Base-by-base conservation (phyloP, 1,140 invertebrate species). In the Aleiodes sp. region DNA sequence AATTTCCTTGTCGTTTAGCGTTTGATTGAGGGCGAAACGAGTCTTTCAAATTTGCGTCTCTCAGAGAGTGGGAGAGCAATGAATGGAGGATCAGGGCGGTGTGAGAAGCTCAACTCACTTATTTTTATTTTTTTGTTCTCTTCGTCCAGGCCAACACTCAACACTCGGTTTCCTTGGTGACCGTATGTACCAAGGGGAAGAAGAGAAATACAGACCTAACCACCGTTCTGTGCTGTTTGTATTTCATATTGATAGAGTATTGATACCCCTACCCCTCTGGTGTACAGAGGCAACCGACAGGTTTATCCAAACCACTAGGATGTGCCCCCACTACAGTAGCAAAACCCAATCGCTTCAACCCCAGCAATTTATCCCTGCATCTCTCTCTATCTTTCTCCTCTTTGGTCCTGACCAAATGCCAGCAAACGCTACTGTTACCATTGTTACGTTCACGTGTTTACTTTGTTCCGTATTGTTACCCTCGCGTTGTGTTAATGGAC, bases 211-310 rank as follows among this genome's bases (percentile, higher is more conserved):
- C 41, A 66, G 64, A 68, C 70, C 60, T 68, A 75, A 76, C 73
- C 73, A 71, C 72, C 72, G 71, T 73, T 61, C 73, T 76, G 68
- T 73, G 67, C 73, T 84, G 81, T 85, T 84, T 86, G 82, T 84
- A 80, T 84, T 86, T 84, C 81, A 84, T 86, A 86, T 86, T 86
- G 84, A 86, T 86, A 84, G 79, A 86, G 84, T 82, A 84, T 84
- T 82, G 82, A 84, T 83, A 80, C 76, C 74, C 73, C 71, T 65
- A 68, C 69, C 29, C 9, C 39, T 41, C 69, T 52, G 43, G 14
- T 52, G 14, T 21, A 21, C 8, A 9, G 46, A 21, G 33, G 14
- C 2, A 8, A 39, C 24, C 63, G 46, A 70, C 63, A 63, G 46
- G 65, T 65, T 28, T 46, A 6, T 8, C 37, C 41, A 68, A 68